phyloP scores from a whole-genome alignment of 2,888 invertebrate species.

The Drosophila subquinaria region DNA sequence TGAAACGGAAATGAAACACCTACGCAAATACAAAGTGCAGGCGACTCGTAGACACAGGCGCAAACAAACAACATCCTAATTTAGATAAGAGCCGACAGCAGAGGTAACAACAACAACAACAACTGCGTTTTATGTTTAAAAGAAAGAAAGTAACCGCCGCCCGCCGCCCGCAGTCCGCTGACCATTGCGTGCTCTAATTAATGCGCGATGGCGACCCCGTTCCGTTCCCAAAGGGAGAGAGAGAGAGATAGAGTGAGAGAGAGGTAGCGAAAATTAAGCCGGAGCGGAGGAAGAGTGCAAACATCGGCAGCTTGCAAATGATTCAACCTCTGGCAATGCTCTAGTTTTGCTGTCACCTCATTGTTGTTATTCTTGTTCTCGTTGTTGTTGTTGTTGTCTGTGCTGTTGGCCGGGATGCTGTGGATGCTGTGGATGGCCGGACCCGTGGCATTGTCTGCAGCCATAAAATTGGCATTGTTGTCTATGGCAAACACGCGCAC shows the following conservation, averaged over 20 bases:
- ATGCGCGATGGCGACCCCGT: conserved; percentile 67
- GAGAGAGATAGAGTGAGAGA: no score
- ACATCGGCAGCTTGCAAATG: conserved; percentile 57
- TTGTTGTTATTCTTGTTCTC: conserved; percentile 2
- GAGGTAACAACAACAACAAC: conserved; percentile 12
- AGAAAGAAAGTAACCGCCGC: conserved; percentile 55
- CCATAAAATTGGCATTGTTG: conserved; percentile 79
- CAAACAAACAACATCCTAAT: conserved; percentile 82
- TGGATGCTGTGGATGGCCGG: conserved; percentile 19
- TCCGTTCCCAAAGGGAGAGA: conserved; percentile 15
- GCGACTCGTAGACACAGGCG: conserved; percentile 78
- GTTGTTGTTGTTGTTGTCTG: conserved; percentile 18
- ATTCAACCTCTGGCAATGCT: conserved; percentile 60
- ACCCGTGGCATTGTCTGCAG: conserved; percentile 48
- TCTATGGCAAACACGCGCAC: conserved; percentile 77
- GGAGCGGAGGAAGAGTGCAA: conserved; percentile 45
- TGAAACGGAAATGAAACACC: conserved; percentile 84
- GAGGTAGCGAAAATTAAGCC: conserved; percentile 40
- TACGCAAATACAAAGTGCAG: conserved; percentile 82
- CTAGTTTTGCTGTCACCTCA: conserved; percentile 73
- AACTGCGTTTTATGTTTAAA: conserved; percentile 61
- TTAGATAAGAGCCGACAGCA: conserved; percentile 75
- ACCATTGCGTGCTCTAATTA: conserved; percentile 73
- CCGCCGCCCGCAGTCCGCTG: conserved; percentile 37
- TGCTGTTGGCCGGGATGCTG: conserved; percentile 41